phyloP scores from a whole-genome alignment of 2,113 vertebrate genomes.

The Protobothrops mucrosquamatus region DNA sequence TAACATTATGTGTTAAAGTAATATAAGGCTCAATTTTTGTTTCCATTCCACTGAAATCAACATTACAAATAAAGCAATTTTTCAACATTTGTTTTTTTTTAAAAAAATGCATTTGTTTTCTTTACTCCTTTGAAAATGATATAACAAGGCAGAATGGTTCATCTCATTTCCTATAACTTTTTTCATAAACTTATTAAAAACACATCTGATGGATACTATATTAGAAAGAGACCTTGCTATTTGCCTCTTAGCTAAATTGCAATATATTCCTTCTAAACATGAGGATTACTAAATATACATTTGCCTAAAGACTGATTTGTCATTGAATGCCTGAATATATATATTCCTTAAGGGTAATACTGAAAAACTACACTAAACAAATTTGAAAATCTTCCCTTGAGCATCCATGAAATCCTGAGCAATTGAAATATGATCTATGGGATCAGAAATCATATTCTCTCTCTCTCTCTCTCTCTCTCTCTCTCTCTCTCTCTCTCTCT shows the following conservation, averaged over 20 bases:
- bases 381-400: slow-evolving; percentile 50
- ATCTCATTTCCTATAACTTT: slow-evolving; percentile 38
- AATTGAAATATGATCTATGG: slow-evolving; percentile 49
- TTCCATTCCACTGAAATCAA: not conserved
- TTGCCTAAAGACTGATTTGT: slow-evolving; percentile 25
- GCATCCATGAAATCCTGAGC: slow-evolving; percentile 43
- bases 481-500: too few relatives aligned
- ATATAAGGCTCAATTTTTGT: not conserved
- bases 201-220: slow-evolving; percentile 17
- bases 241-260: slow-evolving; percentile 35
- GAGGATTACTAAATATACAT: slow-evolving; percentile 33
- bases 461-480: too few relatives aligned
- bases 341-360: slow-evolving; percentile 33
- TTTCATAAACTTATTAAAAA: slow-evolving; percentile 6
- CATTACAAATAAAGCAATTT: not conserved
- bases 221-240: slow-evolving; percentile 29
- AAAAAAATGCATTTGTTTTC: not conserved
- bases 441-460: slow-evolving; percentile 21
- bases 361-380: slow-evolving; percentile 45
- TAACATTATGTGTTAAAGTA: not conserved
- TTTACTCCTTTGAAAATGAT: not conserved
- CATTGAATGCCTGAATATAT: not conserved
- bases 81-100: not conserved
- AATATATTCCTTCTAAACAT: slow-evolving; percentile 36
- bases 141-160: slow-evolving; percentile 19